Evolutionary conservation across 2,113 vertebrate genomes (phyloP), one percentile per base, ranked within the genome.

Genomic region (Bombycilla garrulus): DNA sequence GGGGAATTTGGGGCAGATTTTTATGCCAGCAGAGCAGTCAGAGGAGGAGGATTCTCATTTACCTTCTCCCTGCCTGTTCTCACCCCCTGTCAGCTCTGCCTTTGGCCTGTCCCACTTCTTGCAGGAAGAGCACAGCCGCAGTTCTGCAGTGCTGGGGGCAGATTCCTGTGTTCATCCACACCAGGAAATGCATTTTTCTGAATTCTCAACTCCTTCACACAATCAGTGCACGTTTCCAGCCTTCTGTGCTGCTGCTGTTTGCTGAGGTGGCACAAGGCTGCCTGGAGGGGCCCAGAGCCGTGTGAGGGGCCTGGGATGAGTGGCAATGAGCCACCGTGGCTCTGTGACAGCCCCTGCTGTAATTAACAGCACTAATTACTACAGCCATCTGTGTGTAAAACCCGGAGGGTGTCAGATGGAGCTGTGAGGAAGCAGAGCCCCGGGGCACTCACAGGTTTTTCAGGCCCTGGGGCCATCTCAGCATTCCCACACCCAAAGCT

Each of bases 171-270:
- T 28, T 24, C 74, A 42, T 21, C 45, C 57, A 12, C 3, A 10
- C 4, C 48, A 42, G n/a, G 11, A 78, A 64, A 17, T 16, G 4
- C 0, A 7, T 50, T 47, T 13, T 9, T 57, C 19, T 7, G 21
- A 15, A 12, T 24, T 67, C 47, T 28, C 17, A 57, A 6, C 36
- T 36, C 36, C 81, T n/a, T 28, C 21, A n/a, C 1, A 17, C 11
- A 35, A 2, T 6, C 42, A 5, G 42, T n/a, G 40, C 31, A 1
- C 0, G 0, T 65, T 56, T 51, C 54, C 65, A 6, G 2, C 70
- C 67, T 56, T 15, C 62, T 1, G 0, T 17, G 54, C 54, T 33
- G 74, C 57, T 20, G 22, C 3, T 7, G 45, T 29, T 57, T 33
- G 53, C 53, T 58, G 65, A 6, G 3, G 15, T 6, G 45, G 29